phyloP scores from a whole-genome alignment of 2,888 invertebrate genomes.

The Drosophila birchii region DNA sequence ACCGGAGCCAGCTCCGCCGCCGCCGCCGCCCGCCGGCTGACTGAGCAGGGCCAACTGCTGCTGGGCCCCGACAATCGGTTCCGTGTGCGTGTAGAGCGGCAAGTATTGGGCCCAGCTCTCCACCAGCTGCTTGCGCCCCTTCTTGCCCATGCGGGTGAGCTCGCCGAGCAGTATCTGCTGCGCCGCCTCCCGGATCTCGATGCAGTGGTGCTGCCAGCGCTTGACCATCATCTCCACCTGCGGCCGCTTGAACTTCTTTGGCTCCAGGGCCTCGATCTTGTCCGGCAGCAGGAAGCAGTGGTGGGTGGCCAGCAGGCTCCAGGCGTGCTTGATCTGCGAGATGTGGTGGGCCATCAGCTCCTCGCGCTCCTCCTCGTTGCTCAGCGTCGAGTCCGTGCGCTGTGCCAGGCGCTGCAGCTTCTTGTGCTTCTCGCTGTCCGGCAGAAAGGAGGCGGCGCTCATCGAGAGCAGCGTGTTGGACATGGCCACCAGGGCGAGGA shows the following conservation, averaged over 20 bases:
- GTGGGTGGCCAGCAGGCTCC: constrained; percentile 97
- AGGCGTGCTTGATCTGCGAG: constrained; percentile 97
- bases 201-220: constrained; percentile 99
- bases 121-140: constrained; percentile 95
- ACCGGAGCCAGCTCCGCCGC: constrained; percentile 15
- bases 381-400: constrained; percentile 86
- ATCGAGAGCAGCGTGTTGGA: constrained; percentile 99
- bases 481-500: constrained; percentile 96
- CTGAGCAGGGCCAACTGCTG: constrained; percentile 62
- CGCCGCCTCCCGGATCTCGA: constrained; percentile 98
- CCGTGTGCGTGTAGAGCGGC: constrained; percentile 93
- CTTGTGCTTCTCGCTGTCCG: constrained; percentile 92
- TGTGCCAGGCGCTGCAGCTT: constrained; percentile 86
- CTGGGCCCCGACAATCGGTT: constrained; percentile 89
- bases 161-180: constrained; percentile 98
- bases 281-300: constrained; percentile 98
- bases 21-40: constrained; percentile 38
- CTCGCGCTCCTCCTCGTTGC: constrained; percentile 92
- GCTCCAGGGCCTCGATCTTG: constrained; percentile 89
- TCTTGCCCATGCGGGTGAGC: constrained; percentile 89
- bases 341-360: constrained; percentile 94
- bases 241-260: constrained; percentile 93
- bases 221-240: constrained; percentile 99
- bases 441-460: constrained; percentile 97
- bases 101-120: constrained; percentile 98